phyloP scores from a whole-genome alignment of 2,113 vertebrate species.

The Chaenogobius annularis region DNA sequence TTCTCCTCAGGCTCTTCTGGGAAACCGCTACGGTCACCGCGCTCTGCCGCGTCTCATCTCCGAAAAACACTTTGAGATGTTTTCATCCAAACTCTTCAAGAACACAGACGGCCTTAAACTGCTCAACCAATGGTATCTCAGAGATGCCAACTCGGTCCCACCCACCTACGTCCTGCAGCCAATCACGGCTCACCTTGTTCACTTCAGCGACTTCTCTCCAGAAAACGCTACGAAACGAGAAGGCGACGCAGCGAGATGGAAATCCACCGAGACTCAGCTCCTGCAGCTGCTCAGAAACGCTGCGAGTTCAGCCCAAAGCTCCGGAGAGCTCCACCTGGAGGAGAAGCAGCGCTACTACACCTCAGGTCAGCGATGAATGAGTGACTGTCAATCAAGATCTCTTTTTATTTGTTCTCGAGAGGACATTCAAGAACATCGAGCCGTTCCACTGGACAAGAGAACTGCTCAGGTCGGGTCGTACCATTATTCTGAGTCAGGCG shows the following conservation, averaged over 20 bases:
- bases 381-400: too few relatives aligned
- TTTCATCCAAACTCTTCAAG: conserved; percentile 69
- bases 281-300: conserved; percentile 60
- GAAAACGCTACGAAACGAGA: conserved; percentile 48
- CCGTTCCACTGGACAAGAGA: too few relatives aligned
- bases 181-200: conserved; percentile 69
- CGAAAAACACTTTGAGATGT: conserved; percentile 75
- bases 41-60: conserved; percentile 67
- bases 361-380: conserved; percentile 75
- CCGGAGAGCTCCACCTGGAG: conserved; percentile 70
- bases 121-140: conserved; percentile 73
- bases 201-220: conserved; percentile 60
- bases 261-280: conserved; percentile 65
- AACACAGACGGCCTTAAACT: conserved; percentile 64
- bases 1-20: conserved; percentile 78
- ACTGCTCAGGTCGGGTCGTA: too few relatives aligned
- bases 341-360: conserved; percentile 71
- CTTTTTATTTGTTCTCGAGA: too few relatives aligned
- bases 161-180: conserved; percentile 78
- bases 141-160: conserved; percentile 77
- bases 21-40: conserved; percentile 78
- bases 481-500: too few relatives aligned
- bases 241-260: conserved; percentile 40
- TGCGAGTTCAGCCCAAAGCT: conserved; percentile 66
- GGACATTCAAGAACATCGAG: too few relatives aligned